Evolutionary conservation across 2,888 invertebrate genomes (phyloP), one percentile per base, ranked within the genome.

Genomic region (Hydroisotoma schaefferi): DNA sequence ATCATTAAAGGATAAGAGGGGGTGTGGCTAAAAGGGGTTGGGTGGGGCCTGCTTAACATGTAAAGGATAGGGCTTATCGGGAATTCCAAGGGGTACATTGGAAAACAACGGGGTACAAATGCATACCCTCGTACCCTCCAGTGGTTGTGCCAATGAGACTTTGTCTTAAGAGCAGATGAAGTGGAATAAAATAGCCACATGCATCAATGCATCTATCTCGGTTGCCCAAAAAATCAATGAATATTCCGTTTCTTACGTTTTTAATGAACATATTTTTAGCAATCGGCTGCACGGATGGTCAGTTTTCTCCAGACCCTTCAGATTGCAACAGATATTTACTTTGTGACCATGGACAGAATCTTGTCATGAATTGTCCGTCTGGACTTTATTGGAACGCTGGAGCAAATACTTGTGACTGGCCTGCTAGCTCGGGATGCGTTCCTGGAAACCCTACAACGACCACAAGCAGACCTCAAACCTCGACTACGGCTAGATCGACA

Each of bases 131-230:
- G n/a, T n/a, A n/a, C n/a, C n/a, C n/a, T n/a, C n/a, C n/a, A n/a
- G n/a, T n/a, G n/a, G n/a, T n/a, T n/a, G n/a, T n/a, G n/a, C 28
- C 65, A 18, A 33, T 55, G 5, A 67, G 64, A 5, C 55, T 60
- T 6, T 55, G 64, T 2, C 55, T 57, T n/a, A 40, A 58, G 18
- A 54, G 49, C 26, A 64, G 57, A 29, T 25, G 60, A 22, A 25
- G 57, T 15, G 43, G 22, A n/a, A n/a, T n/a, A n/a, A n/a, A n/a
- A n/a, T n/a, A n/a, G n/a, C n/a, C n/a, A n/a, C n/a, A n/a, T n/a
- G n/a, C n/a, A n/a, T n/a, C n/a, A n/a, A n/a, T n/a, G n/a, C n/a
- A n/a, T n/a, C n/a, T n/a, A n/a, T n/a, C n/a, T n/a, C n/a, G n/a
- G n/a, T n/a, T n/a, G n/a, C n/a, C n/a, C n/a, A n/a, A n/a, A n/a